phyloP scores from a whole-genome alignment of 2,113 vertebrate species.

The Turdus rufiventris region DNA sequence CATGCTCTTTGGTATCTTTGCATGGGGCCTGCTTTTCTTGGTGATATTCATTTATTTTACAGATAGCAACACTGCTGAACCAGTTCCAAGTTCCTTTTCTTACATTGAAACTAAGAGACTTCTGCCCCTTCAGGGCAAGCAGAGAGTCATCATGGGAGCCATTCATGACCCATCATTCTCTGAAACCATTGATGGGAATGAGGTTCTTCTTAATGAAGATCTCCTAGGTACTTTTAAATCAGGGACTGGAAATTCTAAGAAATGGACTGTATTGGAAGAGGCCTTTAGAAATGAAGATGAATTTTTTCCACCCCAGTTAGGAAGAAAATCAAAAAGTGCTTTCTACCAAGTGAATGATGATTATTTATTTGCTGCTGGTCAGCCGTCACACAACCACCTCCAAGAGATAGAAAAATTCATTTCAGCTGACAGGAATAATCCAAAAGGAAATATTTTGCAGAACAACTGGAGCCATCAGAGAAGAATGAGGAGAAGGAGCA shows the following conservation, averaged over 20 bases:
- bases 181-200: slow-evolving; percentile 55
- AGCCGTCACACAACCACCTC: slow-evolving; percentile 26
- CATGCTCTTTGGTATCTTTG: slow-evolving; percentile 87
- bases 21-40: slow-evolving; percentile 90
- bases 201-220: slow-evolving; percentile 34
- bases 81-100: slow-evolving; percentile 79
- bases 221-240: slow-evolving; percentile 39
- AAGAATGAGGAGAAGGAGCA: slow-evolving; percentile 49
- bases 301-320: slow-evolving; percentile 61
- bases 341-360: slow-evolving; percentile 54
- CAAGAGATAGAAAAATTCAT: slow-evolving; percentile 42
- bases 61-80: slow-evolving; percentile 83
- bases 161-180: slow-evolving; percentile 70
- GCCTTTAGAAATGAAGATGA: slow-evolving; percentile 58
- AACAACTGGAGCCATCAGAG: slow-evolving; percentile 26
- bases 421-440: not conserved
- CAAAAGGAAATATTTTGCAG: slow-evolving; percentile 1
- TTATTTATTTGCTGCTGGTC: slow-evolving; percentile 68
- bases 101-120: slow-evolving; percentile 86
- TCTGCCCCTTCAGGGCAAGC: slow-evolving; percentile 82
- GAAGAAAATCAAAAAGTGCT: slow-evolving; percentile 68
- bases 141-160: slow-evolving; percentile 79
- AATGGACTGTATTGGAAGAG: slow-evolving; percentile 53
- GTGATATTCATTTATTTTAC: slow-evolving; percentile 93
- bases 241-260: slow-evolving; percentile 36